Percentiles rank a stretch among this genome's conserved stretches.
These are phyloP conservation scores for Alouatta palliata DNA, from an alignment of 2,113 vertebrate genomes.

Conservation along the genomic window DNA sequence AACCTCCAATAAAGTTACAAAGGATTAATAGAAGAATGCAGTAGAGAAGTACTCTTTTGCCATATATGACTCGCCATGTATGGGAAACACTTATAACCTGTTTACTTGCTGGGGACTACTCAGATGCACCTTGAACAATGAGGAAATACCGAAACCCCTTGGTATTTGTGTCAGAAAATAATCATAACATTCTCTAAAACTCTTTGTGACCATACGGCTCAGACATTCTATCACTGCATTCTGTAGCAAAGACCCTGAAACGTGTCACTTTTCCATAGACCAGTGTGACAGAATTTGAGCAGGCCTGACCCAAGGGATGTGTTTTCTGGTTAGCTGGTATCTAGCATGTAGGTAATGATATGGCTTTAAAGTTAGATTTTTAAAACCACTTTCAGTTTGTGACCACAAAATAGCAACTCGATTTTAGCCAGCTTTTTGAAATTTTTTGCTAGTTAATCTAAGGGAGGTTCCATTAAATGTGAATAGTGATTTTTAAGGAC, in stretches of 20 bases:
- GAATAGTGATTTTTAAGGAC: background rate
- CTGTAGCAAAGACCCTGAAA: background rate
- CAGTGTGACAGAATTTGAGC: background rate
- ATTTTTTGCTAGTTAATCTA: background rate
- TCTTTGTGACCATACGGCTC: background rate
- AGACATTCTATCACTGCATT: background rate
- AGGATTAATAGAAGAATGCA: slow-evolving; percentile 1
- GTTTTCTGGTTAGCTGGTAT: background rate
- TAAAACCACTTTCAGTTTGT: background rate
- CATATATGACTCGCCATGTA: background rate
- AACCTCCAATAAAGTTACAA: slow-evolving; percentile 6
- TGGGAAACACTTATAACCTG: background rate
- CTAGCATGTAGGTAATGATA: background rate
- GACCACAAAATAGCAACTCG: background rate
- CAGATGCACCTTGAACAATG: background rate
- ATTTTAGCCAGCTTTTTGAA: background rate
- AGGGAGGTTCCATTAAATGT: background rate
- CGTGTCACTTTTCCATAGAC: background rate
- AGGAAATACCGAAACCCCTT: background rate
- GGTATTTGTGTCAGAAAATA: background rate
- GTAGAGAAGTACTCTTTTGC: background rate
- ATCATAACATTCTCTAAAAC: background rate
- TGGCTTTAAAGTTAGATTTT: background rate
- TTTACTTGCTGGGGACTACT: background rate
- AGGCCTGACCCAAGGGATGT: background rate